Base-by-base conservation (phyloP, 2,797 vertebrate genomes). In the Rhinoraja longicauda region DNA sequence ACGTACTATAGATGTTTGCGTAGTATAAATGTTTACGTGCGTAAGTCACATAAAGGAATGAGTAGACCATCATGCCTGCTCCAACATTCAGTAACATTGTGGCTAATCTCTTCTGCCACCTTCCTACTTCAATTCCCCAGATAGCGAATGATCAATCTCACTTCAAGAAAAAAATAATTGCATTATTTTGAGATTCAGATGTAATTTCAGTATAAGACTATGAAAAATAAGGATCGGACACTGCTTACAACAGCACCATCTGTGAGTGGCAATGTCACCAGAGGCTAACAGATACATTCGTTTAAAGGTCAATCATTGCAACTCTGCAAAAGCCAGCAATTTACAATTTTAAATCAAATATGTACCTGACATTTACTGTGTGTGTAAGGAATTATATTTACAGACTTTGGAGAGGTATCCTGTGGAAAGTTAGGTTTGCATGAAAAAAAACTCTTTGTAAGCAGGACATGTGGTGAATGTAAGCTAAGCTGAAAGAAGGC, bases 251-350 rank as follows among this genome's bases (percentile, higher is more conserved):
- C 84, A 64, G 59, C 84, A 88, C 36, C n/a, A 67, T 36, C 17
- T 84, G 62, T 67, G 45, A 91, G 24, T 92, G 90, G 13, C 70
- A 75, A 26, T 73, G 75, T 73, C 36, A 92, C 12, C 6, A 75
- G 26, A 57, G 70, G 70, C 90, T 17, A 92, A 88, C 21, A 67
- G 17, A 88, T n/a, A 21, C 84, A 12, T n/a, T 88, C 5, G 67
- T 45, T 92, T 92, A 92, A 92, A 92, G 90, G 70, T 92, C 70
- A 57, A 75, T 29, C 24, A 26, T 45, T 92, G 70, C 90, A 92
- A 92, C 90, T 29, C 90, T 75, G 92, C 92, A 92, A 92, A 92
- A 92, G 70, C 39, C 90, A 92, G 90, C 70, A 92, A 75, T 73
- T 36, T 75, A 53, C 88, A 73, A 73, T 75, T 92, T 92, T 29